Evolutionary conservation across 2,797 vertebrate species (phyloP), one percentile per base, ranked within the genome.

Genomic region (Adelosebastes latens): DNA sequence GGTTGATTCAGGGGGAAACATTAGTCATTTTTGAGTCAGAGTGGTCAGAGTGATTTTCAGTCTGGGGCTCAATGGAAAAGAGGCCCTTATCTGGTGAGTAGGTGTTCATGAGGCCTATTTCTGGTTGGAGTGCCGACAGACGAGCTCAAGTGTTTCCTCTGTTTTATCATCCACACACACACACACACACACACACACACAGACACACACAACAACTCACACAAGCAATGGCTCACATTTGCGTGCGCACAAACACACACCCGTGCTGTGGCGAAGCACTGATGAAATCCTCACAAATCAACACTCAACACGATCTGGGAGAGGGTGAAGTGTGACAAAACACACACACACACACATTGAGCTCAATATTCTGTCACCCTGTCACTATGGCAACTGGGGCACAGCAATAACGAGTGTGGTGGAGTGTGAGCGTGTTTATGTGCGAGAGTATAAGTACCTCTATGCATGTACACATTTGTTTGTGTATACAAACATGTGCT

Each of bases 21-120:
- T 90, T 34, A 88, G 55, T 87, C 77, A 92, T 69, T 24, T 73
- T 73, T 86, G 81, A 90, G 82, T 89, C 92, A 92, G 62, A 75
- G 76, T 66, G 80, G 83, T 83, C 84, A 80, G 34, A 79, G 70
- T 86, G 81, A 92, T 83, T 77, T 79, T 89, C 86, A 91, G 89
- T 93, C 90, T 91, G 88, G 76, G 88, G 78, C 72, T 91, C 73
- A 83, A 81, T 85, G 90, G 88, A 93, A 93, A 90, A 84, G 91
- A 90, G 84, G 60, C 87, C 87, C 86, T 93, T 89, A 90, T 93
- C 89, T 89, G 77, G 82, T 90, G 87, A 91, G 89, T 90, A 90
- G 92, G 91, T 92, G 91, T 93, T 94, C 87, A 89, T 91, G 81
- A 85, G 85, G 68, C 81, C 91, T 94, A 94, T 94, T 93, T 92